Evolutionary conservation across 2,888 invertebrate genomes (phyloP), one percentile per base, ranked within the genome.

Genomic region (Graphium colonna): DNA sequence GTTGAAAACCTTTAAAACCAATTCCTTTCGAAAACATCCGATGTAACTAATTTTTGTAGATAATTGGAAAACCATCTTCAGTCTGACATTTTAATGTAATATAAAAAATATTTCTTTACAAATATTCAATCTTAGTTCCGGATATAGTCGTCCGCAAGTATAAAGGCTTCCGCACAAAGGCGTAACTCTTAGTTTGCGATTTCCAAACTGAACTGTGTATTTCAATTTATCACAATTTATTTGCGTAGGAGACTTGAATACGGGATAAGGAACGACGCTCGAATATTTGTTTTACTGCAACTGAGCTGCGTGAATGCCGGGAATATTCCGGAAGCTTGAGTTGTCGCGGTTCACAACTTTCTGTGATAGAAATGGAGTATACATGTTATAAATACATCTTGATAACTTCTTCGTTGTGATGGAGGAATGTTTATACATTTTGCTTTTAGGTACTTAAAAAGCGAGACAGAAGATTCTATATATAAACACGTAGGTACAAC

Each of bases 191-290:
- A 38, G 47, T 52, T 52, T 52, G 47, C 26, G 33, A 52, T 43
- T 42, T 47, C 52, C 18, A 38, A 52, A 52, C 52, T 17, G 42
- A 26, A 33, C 52, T 36, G 18, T 38, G 47, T 47, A 47, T 52
- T 42, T 52, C 52, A 52, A 52, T 52, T 47, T 52, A 52, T 52
- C 47, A 47, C 42, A 52, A 52, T 52, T 52, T 52, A 52, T 52
- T 52, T 47, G 52, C 42, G 42, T 47, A 46, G 46, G 45, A 46
- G 47, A 52, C 46, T 47, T 47, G 52, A 47, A 52, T 52, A 43
- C 42, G 13, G 42, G 28, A 47, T 52, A 46, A 33, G 52, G 42
- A 46, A 42, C 46, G 39, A 51, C 21, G 52, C 36, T 42, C 18
- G 52, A 36, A 52, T 51, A 52, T 52, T 52, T 47, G 52, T 52